A percentile compares a stretch with the other conserved stretches of the same genome.
These are phyloP conservation scores for Nothoprocta perdicaria DNA, from an alignment of 2,113 vertebrate species.

Conservation along the genomic window DNA sequence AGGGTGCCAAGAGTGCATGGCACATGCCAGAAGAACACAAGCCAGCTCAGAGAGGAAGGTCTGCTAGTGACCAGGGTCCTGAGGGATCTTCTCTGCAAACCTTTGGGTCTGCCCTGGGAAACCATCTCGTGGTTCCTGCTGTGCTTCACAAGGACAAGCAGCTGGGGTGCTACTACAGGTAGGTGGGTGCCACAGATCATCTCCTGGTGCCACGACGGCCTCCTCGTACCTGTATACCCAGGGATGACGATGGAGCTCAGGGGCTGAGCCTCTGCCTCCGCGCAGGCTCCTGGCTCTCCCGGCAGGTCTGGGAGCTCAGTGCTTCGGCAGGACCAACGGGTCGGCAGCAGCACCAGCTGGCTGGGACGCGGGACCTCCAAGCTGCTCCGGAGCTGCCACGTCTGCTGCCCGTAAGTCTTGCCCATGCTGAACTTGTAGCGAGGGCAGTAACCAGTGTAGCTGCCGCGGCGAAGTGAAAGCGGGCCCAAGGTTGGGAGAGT, in stretches of 20 bases:
- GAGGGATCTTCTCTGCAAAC: neutral
- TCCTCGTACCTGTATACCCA: slow-evolving; percentile 80
- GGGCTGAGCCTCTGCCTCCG: slow-evolving; percentile 11
- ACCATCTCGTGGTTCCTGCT: neutral
- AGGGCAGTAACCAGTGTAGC: slow-evolving; percentile 82
- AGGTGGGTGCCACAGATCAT: neutral
- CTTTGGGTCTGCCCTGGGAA: no score
- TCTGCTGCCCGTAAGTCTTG: slow-evolving; percentile 77
- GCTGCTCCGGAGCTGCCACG: slow-evolving; percentile 69
- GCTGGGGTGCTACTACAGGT: neutral
- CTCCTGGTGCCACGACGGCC: neutral
- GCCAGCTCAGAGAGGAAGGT: accelerated
- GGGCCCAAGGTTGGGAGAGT: neutral
- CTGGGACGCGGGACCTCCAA: slow-evolving; percentile 59
- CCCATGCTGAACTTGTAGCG: slow-evolving; percentile 78
- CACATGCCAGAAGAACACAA: accelerated
- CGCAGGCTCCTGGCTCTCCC: neutral
- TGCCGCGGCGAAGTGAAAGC: neutral
- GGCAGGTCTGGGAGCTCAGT: neutral
- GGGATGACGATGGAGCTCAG: slow-evolving; percentile 74
- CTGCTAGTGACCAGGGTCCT: neutral
- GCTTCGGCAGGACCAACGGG: neutral
- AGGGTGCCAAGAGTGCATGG: neutral
- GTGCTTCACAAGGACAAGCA: no score
- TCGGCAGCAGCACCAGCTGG: slow-evolving; percentile 67